Evolutionary conservation across 2,797 vertebrate species (phyloP).

Genomic region (Denticeps clupeoides): DNA sequence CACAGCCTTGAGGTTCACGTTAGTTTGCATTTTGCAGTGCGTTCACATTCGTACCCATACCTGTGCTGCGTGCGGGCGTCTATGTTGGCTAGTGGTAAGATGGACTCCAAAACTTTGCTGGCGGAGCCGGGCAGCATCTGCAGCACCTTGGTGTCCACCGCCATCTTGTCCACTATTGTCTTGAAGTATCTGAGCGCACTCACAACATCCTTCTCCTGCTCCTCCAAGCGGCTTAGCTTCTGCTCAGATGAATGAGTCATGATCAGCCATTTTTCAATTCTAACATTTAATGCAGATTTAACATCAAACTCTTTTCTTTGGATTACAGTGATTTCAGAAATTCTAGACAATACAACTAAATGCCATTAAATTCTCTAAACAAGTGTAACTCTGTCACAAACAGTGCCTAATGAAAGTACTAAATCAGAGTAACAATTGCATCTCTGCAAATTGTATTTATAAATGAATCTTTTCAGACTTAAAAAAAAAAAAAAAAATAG

Average conservation of each 20-base stretch:
- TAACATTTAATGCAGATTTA: too few relatives aligned
- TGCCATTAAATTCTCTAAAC: too few relatives aligned
- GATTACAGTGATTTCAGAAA: not conserved
- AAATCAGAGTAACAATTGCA: too few relatives aligned
- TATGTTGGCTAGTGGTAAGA: slow-evolving; percentile 82
- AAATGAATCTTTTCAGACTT: too few relatives aligned
- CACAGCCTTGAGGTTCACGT: not conserved
- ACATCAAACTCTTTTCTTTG: too few relatives aligned
- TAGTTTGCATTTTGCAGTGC: not conserved
- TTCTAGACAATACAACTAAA: too few relatives aligned
- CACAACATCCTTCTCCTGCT: slow-evolving; percentile 95
- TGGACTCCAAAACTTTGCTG: slow-evolving; percentile 92
- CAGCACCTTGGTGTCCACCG: slow-evolving; percentile 87
- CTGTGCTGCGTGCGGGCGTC: slow-evolving; percentile 85
- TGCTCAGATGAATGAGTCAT: slow-evolving; percentile 34
- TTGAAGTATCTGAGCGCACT: slow-evolving; percentile 95
- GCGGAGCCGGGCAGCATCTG: slow-evolving; percentile 97
- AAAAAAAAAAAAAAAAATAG: too few relatives aligned
- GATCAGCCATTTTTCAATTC: too few relatives aligned
- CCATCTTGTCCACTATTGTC: slow-evolving; percentile 98
- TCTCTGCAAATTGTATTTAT: too few relatives aligned
- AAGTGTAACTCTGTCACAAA: too few relatives aligned
- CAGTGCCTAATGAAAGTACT: too few relatives aligned
- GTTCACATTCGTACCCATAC: slow-evolving; percentile 44
- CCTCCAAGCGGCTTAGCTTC: slow-evolving; percentile 88